Evolutionary conservation across 2,797 vertebrate genomes (phyloP).

Genomic region (Etheostoma perlongum): DNA sequence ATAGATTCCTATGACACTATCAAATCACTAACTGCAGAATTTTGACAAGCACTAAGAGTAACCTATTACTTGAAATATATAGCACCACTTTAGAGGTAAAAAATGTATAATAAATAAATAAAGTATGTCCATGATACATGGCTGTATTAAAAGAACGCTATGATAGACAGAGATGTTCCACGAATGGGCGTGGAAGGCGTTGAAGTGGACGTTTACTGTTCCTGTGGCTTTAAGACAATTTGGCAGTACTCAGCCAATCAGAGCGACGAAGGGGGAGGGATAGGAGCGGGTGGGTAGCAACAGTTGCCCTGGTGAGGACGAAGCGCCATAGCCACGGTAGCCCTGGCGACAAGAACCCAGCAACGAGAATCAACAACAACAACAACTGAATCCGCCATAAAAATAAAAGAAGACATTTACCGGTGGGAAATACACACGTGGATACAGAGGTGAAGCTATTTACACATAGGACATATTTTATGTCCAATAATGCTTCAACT

Average conservation of each 20-base stretch:
- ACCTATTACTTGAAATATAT: conserved; percentile 17
- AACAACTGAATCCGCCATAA: conserved; percentile 87
- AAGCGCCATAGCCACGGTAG: conserved; percentile 99
- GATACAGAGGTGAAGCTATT: conserved; percentile 84
- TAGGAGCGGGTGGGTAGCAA: conserved; percentile 94
- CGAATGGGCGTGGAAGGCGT: conserved; percentile 68
- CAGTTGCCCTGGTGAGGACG: conserved; percentile 99
- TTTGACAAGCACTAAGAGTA: conserved; percentile 24
- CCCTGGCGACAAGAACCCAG: conserved; percentile 99
- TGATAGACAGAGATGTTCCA: conserved; percentile 44
- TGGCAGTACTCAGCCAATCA: conserved; percentile 76
- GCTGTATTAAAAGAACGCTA: too few relatives aligned
- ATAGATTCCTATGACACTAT: not conserved
- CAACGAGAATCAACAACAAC: conserved; percentile 96
- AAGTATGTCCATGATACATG: not conserved
- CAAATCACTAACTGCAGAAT: conserved; percentile 24
- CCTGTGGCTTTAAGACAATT: conserved; percentile 78
- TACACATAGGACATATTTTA: conserved; percentile 62
- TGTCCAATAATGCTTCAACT: conserved; percentile 67
- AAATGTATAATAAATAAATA: too few relatives aligned
- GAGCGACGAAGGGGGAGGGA: conserved; percentile 81
- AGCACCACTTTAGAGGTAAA: conserved; percentile 1
- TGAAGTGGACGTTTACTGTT: conserved; percentile 48
- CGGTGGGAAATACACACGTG: conserved; percentile 80
- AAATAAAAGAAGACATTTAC: conserved; percentile 79